phyloP scores from a whole-genome alignment of 1,140 invertebrate genomes.

The Andrena cerasifolii region DNA sequence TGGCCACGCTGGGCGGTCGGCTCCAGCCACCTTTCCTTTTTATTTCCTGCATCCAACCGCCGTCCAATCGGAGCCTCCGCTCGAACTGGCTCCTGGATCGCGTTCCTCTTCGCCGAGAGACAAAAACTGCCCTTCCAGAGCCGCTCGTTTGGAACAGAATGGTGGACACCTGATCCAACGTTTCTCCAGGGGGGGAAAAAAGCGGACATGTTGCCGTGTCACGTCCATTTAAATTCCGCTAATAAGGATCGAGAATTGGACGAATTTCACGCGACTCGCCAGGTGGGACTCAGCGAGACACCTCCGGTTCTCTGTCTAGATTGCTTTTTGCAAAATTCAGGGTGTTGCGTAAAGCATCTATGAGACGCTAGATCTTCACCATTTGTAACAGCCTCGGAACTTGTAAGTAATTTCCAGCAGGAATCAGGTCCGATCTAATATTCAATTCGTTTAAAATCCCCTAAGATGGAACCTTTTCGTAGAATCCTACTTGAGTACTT shows the following conservation, averaged over 20 bases:
- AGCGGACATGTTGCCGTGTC: slow-evolving; percentile 14
- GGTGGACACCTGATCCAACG: slow-evolving; percentile 28
- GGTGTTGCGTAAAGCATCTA: no score
- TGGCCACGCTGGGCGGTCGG: slow-evolving; percentile 59
- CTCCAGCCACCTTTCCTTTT: slow-evolving; percentile 47
- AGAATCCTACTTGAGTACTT: no score
- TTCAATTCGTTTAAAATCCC: no score
- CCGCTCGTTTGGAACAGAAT: slow-evolving; percentile 60
- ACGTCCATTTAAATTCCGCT: slow-evolving; percentile 43
- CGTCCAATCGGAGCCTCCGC: slow-evolving; percentile 52
- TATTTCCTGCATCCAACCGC: slow-evolving; percentile 32
- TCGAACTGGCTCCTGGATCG: slow-evolving; percentile 52
- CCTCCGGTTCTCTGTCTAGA: slow-evolving; percentile 14
- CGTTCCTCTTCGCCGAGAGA: slow-evolving; percentile 47
- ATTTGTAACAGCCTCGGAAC: no score
- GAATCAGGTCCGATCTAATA: no score
- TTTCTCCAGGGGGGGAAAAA: background rate
- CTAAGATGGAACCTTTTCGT: no score
- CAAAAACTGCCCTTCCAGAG: slow-evolving; percentile 63
- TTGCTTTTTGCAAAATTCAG: background rate
- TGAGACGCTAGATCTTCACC: no score
- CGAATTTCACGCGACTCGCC: slow-evolving; percentile 17
- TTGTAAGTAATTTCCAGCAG: no score
- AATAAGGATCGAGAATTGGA: slow-evolving; percentile 37
- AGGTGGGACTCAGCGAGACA: slow-evolving; percentile 10